phyloP scores from a whole-genome alignment of 2,888 invertebrate species.

The Pyrocoelia pectoralis region DNA sequence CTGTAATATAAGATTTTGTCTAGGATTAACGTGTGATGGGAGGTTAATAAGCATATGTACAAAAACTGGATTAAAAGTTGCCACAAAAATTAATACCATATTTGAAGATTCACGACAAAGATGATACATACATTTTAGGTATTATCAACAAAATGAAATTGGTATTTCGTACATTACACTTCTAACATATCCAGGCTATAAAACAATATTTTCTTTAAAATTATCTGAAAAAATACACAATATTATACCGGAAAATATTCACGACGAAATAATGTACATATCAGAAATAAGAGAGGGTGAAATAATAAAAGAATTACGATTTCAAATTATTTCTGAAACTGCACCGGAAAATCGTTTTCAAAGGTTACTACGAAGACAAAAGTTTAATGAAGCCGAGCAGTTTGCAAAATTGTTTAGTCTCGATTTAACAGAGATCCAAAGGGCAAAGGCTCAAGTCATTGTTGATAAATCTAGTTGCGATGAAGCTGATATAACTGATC shows the following conservation, averaged over 20 bases:
- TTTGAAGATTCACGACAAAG: conserved; percentile 43
- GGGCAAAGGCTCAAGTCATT: conserved; percentile 58
- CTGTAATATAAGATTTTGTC: no score
- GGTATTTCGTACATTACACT: conserved; percentile 27
- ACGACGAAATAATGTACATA: conserved; percentile 50
- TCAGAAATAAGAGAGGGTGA: conserved; percentile 42
- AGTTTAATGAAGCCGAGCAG: conserved; percentile 61
- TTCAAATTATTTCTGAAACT: conserved; percentile 56
- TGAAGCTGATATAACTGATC: conserved; percentile 52
- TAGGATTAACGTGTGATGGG: conserved; percentile 43
- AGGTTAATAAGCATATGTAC: conserved; percentile 44
- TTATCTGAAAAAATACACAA: conserved; percentile 43
- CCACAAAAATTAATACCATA: conserved; percentile 32
- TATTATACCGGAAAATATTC: conserved; percentile 42
- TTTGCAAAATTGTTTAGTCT: conserved; percentile 60
- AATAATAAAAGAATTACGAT: no score
- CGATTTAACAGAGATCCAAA: conserved; percentile 55
- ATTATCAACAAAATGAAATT: conserved; percentile 24
- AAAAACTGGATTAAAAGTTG: conserved; percentile 39
- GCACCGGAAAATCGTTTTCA: conserved; percentile 59
- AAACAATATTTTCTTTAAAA: conserved; percentile 50
- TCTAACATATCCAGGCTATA: conserved; percentile 36
- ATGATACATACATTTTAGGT: conserved; percentile 17
- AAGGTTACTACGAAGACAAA: conserved; percentile 58
- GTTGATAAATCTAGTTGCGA: conserved; percentile 47